Evolutionary conservation across 2,113 vertebrate species (phyloP), one percentile per base, ranked within the genome.

Genomic region (Trinectes maculatus): DNA sequence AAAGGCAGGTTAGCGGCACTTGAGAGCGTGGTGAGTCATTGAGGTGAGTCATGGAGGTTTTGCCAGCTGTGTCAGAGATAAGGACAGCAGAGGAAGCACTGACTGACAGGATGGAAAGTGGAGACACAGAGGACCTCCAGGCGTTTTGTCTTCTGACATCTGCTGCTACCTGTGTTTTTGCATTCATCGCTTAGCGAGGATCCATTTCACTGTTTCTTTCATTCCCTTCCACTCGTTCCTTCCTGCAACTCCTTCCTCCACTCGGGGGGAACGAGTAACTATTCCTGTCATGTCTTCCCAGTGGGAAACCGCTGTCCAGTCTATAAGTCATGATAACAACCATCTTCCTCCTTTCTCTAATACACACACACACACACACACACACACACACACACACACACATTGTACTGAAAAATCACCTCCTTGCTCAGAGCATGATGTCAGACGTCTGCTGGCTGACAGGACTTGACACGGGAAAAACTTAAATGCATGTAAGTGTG

Each of bases 261-360:
- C 84, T 75, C 65, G 48, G 47, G n/a, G n/a, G n/a, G n/a, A n/a
- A n/a, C n/a, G n/a, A 72, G 67, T 77, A 77, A 60, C 83, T 78
- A 65, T 71, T 80, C 77, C 76, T 66, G 69, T 82, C 70, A 61
- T 57, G 55, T 61, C 43, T 80, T 70, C 77, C 71, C 79, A 61
- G 80, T 83, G 80, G 82, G 84, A 85, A 89, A 85, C 82, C 77
- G 72, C 84, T 86, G 74, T 87, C 76, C 79, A 80, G 74, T 89
- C 80, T 71, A 83, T 85, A 91, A 89, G 83, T 87, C 83, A 90
- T 75, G 87, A 85, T 86, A 88, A 88, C 82, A 84, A 78, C 77
- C 85, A 22, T 69, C 71, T 85, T 82, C 83, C 85, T 82, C 81
- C 70, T 19, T 36, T 47, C 63, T 60, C 67, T 53, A 37, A 75